phyloP scores from a whole-genome alignment of 2,888 invertebrate genomes.

The Halocaridina rubra region DNA sequence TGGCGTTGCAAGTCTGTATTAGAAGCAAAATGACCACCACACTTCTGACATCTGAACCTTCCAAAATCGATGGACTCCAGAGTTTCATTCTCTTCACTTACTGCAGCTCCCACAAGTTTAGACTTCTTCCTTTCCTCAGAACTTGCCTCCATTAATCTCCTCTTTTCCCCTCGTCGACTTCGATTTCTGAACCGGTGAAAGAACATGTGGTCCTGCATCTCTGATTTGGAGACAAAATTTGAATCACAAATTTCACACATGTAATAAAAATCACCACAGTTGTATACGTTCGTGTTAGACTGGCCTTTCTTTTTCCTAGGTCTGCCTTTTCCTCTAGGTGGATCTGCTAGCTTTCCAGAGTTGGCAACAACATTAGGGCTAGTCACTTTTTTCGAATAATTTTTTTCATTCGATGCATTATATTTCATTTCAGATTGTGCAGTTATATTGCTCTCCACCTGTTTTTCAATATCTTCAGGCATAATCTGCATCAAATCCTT shows the following conservation, averaged over 20 bases:
- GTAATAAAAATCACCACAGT: constrained; percentile 34
- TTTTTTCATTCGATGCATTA: too few relatives aligned
- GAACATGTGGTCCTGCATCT: constrained; percentile 49
- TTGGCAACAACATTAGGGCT: background rate
- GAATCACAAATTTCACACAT: constrained; percentile 58
- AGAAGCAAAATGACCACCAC: constrained; percentile 30
- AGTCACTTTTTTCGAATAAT: too few relatives aligned
- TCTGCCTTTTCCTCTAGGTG: background rate
- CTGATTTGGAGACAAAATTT: constrained; percentile 39
- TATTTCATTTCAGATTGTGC: background rate
- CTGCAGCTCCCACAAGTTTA: constrained; percentile 5
- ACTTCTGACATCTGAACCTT: constrained; percentile 34
- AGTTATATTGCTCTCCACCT: background rate
- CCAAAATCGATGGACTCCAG: constrained; percentile 20
- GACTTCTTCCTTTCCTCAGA: background rate
- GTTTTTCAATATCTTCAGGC: background rate
- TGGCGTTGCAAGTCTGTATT: constrained; percentile 30
- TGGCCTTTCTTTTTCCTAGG: background rate
- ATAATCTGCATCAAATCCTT: background rate
- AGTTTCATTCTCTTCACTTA: constrained; percentile 1
- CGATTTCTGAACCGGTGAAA: constrained; percentile 46
- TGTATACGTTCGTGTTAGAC: background rate
- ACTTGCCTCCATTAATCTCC: constrained; percentile 9
- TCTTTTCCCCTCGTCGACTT: constrained; percentile 42
- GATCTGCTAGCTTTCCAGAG: background rate